Conservation (phyloP, 2,113 vertebrate species). For the pig (Sus scrofa) region DNA sequence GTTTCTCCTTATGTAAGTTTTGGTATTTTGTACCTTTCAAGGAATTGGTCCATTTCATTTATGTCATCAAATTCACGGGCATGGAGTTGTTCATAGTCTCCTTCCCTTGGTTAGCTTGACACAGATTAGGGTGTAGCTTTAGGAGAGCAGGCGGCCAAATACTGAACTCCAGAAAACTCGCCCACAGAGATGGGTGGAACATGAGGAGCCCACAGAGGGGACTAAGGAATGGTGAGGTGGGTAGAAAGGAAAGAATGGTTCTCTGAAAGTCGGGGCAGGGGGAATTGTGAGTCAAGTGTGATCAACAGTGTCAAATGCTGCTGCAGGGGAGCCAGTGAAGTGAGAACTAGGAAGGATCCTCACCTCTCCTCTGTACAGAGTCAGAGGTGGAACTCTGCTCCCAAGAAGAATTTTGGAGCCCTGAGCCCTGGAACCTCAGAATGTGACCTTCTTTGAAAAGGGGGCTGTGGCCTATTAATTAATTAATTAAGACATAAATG, state of each 20-base stretch:
- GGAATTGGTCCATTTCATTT: not conserved
- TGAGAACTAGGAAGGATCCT: not conserved
- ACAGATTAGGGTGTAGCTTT: not conserved
- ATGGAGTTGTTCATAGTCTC: not conserved
- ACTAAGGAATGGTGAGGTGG: not conserved
- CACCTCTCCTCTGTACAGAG: not conserved
- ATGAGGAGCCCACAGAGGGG: not conserved
- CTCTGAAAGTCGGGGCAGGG: not conserved
- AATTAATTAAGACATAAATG: not conserved
- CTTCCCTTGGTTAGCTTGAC: not conserved
- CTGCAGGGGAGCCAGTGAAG: not conserved
- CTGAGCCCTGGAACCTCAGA: not conserved
- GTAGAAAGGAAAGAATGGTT: not conserved
- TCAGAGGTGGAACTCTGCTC: not conserved
- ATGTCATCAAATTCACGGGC: not conserved
- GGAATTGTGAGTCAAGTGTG: not conserved
- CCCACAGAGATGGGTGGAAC: not conserved
- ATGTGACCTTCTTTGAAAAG: not conserved
- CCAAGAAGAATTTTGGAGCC: not conserved
- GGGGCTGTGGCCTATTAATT: not conserved
- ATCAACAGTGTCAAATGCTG: not conserved
- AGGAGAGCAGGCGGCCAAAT: not conserved
- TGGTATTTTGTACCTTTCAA: constrained; percentile 16
- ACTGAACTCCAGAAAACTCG: not conserved
- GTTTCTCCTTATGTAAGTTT: not conserved